These are phyloP conservation scores for Ethmia dodecea DNA, from an alignment of 2,888 invertebrate species.

Conservation along the genomic window DNA sequence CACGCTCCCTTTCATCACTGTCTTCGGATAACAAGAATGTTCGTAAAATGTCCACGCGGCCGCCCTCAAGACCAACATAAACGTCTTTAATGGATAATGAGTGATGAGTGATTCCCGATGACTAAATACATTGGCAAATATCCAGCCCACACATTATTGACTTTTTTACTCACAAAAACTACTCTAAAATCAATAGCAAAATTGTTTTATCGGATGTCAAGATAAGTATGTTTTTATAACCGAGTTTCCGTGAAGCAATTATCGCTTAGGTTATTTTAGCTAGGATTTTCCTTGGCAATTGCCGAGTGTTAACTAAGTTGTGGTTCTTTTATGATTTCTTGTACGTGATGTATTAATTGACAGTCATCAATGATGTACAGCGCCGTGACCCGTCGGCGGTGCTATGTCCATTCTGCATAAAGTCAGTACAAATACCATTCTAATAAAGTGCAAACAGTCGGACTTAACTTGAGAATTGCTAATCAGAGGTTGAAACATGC, in stretches of 20 bases:
- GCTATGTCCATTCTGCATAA: constrained; percentile 6
- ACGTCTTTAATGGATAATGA: constrained; percentile 51
- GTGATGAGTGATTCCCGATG: constrained; percentile 44
- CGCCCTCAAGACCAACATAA: constrained; percentile 42
- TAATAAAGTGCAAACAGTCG: constrained; percentile 4
- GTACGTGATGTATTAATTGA: constrained; percentile 35
- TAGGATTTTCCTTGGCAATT: constrained; percentile 28
- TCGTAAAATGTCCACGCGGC: constrained; percentile 32
- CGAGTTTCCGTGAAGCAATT: neutral
- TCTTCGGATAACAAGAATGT: constrained; percentile 19
- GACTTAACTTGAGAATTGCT: constrained; percentile 15
- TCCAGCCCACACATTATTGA: constrained; percentile 49
- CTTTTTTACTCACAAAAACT: constrained; percentile 43
- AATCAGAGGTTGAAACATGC: constrained; percentile 32
- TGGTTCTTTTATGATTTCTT: constrained; percentile 37
- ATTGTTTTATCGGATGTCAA: constrained; percentile 31
- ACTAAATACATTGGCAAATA: constrained; percentile 55
- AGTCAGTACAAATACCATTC: constrained; percentile 4
- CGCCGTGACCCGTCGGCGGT: constrained; percentile 27
- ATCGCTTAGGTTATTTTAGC: constrained; percentile 13
- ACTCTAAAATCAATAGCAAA: constrained; percentile 28
- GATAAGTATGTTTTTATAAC: constrained; percentile 14
- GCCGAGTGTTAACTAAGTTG: constrained; percentile 22
- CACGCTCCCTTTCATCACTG: constrained; percentile 59
- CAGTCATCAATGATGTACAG: constrained; percentile 32